Percentiles rank a stretch among this genome's conserved stretches.
phyloP scores from a whole-genome alignment of 2,888 invertebrate species.

The Serripes groenlandicus region DNA sequence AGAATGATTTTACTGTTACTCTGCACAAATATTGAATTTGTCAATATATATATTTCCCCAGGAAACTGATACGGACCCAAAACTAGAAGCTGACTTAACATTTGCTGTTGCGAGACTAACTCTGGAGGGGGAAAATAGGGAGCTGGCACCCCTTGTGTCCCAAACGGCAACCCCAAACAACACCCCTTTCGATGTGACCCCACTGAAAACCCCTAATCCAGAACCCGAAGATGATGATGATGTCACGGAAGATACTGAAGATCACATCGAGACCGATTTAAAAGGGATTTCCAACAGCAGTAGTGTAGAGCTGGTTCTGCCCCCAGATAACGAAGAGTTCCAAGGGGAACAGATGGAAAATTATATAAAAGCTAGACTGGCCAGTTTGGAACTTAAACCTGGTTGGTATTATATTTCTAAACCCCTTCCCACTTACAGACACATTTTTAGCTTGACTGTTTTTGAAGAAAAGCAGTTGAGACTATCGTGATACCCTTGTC shows the following conservation, averaged over 20 bases:
- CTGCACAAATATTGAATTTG: too few species aligned
- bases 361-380: slow-evolving; percentile 78
- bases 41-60: too few species aligned
- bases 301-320: slow-evolving; percentile 73
- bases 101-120: slow-evolving; percentile 64
- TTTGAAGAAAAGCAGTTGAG: too few species aligned
- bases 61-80: slow-evolving; percentile 37
- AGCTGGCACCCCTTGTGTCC: slow-evolving; percentile 65
- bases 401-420: slow-evolving; percentile 66
- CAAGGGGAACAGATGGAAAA: slow-evolving; percentile 52
- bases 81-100: slow-evolving; percentile 46
- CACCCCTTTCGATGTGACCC: slow-evolving; percentile 83
- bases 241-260: background rate
- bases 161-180: slow-evolving; percentile 84
- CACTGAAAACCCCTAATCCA: slow-evolving; percentile 84
- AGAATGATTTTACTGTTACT: too few species aligned
- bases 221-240: slow-evolving; percentile 65
- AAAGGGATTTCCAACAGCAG: slow-evolving; percentile 74
- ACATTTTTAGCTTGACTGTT: too few species aligned
- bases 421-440: too few species aligned
- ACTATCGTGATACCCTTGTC: too few species aligned
- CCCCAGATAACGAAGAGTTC: slow-evolving; percentile 58
- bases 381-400: slow-evolving; percentile 76
- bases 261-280: slow-evolving; percentile 17
- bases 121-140: slow-evolving; percentile 47